Conservation (phyloP, 64 coral and sea anemone genomes). For the Porites lutea region DNA sequence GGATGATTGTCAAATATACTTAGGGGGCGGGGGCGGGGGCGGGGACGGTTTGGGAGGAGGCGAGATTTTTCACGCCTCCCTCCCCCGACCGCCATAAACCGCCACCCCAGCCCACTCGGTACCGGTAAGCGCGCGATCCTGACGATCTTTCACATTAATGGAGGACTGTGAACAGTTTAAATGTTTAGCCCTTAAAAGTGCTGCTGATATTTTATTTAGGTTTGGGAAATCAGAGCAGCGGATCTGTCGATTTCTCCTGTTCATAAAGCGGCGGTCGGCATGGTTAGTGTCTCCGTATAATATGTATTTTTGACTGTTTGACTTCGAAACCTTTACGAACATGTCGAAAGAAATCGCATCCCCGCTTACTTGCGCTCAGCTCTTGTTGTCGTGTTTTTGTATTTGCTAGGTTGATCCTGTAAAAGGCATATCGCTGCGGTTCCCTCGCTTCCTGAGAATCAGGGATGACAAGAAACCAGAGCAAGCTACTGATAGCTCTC, state of each 20-base stretch:
- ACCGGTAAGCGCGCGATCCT: no score
- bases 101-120: no score
- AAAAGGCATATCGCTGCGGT: conserved; percentile 98
- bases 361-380: neutral
- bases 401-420: conserved; percentile 81
- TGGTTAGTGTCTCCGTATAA: conserved; percentile 45
- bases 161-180: no score
- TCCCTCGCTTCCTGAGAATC: conserved; percentile 93
- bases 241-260: conserved; percentile 99
- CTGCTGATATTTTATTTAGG: conserved; percentile 27
- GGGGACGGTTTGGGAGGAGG: no score
- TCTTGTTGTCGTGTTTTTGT: neutral
- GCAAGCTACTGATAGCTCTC: conserved; percentile 89
- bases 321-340: neutral
- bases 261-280: conserved; percentile 90
- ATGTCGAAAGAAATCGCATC: neutral
- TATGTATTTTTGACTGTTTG: neutral
- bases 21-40: no score
- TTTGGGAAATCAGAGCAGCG: conserved; percentile 97
- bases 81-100: no score
- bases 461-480: conserved; percentile 98
- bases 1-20: no score
- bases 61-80: no score
- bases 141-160: no score
- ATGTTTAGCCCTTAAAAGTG: neutral